Evolutionary conservation across 2,888 invertebrate species (phyloP), one percentile per base, ranked within the genome.

Genomic region (Tipula confusa): DNA sequence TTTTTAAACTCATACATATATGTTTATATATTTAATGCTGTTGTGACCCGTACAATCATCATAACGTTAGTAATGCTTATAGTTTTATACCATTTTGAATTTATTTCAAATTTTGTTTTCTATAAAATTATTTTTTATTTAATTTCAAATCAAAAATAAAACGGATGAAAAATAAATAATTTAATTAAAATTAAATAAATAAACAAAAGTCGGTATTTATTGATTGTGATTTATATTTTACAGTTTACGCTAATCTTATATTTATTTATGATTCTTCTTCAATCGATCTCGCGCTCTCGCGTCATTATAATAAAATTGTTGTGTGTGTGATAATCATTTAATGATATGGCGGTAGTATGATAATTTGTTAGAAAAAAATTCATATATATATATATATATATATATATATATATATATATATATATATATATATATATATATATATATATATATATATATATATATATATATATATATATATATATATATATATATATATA

Each of bases 211-310:
- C 64, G 64, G 64, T 64, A 64, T 64, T 64, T 64, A 64, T 64
- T 64, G 64, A 64, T 64, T 64, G 64, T 64, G 64, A 64, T 64
- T 64, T 64, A 64, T 64, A 64, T 64, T n/a, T 64, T 64, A 64
- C 64, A 64, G 64, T 64, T 64, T 64, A 64, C 64, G 64, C 64
- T 64, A 64, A 64, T 64, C 64, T 64, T 64, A 24, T 24, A 64
- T 64, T 64, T 64, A 64, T 64, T 64, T 64, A 64, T 64, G 64
- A 64, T 64, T 64, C 64, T 64, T 64, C 64, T 64, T 64, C 64
- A 24, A 64, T 64, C 64, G 64, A 64, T 64, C 64, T 64, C 64
- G 64, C 64, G 64, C 64, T 64, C 64, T 64, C 64, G 64, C 64
- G 9, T 64, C 64, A 9, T 24, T 24, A 64, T 64, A 64, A n/a